A percentile compares a stretch with the other conserved stretches of the same genome.
These are phyloP conservation scores for Rhabditoides inermis DNA, from an alignment of 2,888 invertebrate species.

Conservation along the genomic window DNA sequence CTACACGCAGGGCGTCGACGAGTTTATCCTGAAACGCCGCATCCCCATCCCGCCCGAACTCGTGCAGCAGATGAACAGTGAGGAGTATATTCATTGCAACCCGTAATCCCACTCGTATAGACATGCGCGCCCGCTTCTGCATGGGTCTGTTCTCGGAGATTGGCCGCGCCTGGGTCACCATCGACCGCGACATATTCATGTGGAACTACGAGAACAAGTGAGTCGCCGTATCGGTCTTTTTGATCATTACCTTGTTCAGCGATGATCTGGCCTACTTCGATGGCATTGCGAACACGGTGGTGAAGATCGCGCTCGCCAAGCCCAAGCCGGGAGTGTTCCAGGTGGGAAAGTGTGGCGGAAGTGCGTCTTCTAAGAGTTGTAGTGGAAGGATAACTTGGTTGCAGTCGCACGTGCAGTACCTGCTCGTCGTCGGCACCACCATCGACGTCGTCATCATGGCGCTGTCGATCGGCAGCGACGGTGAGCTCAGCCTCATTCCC, in stretches of 20 bases:
- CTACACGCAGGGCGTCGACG: conserved; percentile 21
- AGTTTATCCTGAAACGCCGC: conserved; percentile 20
- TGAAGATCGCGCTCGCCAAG: conserved; percentile 77
- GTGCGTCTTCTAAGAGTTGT: neutral
- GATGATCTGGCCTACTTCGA: conserved; percentile 92
- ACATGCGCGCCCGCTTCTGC: conserved; percentile 87
- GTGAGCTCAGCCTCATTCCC: conserved; percentile 20
- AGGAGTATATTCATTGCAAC: neutral
- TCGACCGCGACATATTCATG: conserved; percentile 92
- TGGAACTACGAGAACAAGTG: conserved; percentile 91
- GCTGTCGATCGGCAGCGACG: conserved; percentile 57
- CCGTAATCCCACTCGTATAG: conserved; percentile 60
- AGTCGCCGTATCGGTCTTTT: conserved; percentile 20
- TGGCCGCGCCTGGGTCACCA: conserved; percentile 87
- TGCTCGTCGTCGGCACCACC: conserved; percentile 84
- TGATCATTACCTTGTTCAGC: conserved; percentile 55
- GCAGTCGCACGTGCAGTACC: conserved; percentile 71
- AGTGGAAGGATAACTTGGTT: conserved; percentile 3
- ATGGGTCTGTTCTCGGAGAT: conserved; percentile 97
- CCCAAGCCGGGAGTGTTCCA: conserved; percentile 64
- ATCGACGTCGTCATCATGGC: conserved; percentile 84
- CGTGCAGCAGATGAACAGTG: conserved; percentile 40
- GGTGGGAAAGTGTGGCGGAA: conserved; percentile 8
- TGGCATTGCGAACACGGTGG: conserved; percentile 83
- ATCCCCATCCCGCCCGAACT: conserved; percentile 41